phyloP scores from a whole-genome alignment of 2,113 vertebrate species.

The Datnioides undecimradiatus region DNA sequence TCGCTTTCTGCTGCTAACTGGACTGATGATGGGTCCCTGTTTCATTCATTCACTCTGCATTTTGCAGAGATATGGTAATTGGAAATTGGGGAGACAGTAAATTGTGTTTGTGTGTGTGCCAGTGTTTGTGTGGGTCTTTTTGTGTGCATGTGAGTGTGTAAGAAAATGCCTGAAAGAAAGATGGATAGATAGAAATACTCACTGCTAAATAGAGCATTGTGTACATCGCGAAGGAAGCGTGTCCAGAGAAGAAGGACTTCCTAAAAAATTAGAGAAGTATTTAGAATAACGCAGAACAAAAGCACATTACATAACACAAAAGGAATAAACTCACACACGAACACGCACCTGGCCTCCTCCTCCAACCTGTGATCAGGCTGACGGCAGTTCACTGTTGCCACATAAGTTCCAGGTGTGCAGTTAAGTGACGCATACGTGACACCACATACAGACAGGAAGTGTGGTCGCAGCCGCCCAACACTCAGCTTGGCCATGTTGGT shows the following conservation, averaged over 20 bases:
- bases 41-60: slow-evolving; percentile 35
- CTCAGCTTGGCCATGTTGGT: slow-evolving; percentile 84
- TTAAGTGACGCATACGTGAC: slow-evolving; percentile 72
- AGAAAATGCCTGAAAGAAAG: background rate
- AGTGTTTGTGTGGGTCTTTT: background rate
- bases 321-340: background rate
- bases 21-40: slow-evolving; percentile 47
- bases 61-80: slow-evolving; percentile 48
- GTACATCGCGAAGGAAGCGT: slow-evolving; percentile 84
- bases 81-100: slow-evolving; percentile 36
- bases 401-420: slow-evolving; percentile 72
- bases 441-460: slow-evolving; percentile 82
- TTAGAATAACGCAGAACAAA: slow-evolving; percentile 28
- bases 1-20: slow-evolving; percentile 52
- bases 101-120: slow-evolving; percentile 35
- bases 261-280: slow-evolving; percentile 64
- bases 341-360: slow-evolving; percentile 79
- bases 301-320: background rate
- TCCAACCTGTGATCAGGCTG: slow-evolving; percentile 46
- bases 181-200: slow-evolving; percentile 67
- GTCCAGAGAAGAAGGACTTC: slow-evolving; percentile 85
- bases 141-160: background rate
- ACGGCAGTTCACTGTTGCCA: slow-evolving; percentile 72
- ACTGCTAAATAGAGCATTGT: slow-evolving; percentile 83
- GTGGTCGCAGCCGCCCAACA: slow-evolving; percentile 77